These are phyloP conservation scores for Drosophila tani DNA, from an alignment of 1,140 invertebrate species.

Conservation along the genomic window DNA sequence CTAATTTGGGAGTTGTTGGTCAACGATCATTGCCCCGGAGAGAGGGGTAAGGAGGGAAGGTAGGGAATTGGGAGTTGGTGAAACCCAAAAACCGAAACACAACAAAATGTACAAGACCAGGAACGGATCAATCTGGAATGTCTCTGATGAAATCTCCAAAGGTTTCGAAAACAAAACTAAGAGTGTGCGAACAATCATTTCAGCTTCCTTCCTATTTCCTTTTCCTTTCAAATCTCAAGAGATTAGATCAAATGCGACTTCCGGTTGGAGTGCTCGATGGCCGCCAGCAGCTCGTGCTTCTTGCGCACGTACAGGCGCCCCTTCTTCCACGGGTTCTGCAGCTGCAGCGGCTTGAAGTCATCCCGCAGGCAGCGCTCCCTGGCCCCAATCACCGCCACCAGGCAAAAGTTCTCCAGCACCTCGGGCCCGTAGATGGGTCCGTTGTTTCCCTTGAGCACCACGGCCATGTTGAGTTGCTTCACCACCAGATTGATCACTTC, in stretches of 20 bases:
- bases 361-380: conserved; percentile 95
- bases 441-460: conserved; percentile 90
- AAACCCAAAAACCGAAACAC: conserved; percentile 36
- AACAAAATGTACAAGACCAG: conserved; percentile 38
- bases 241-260: conserved; percentile 86
- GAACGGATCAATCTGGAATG: conserved; percentile 3
- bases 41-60: conserved; percentile 10
- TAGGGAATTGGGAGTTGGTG: conserved; percentile 12
- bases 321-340: conserved; percentile 98
- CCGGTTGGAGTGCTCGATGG: conserved; percentile 93
- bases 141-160: conserved; percentile 8
- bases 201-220: background rate
- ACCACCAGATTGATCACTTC: conserved; percentile 98
- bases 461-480: conserved; percentile 97
- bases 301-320: conserved; percentile 95
- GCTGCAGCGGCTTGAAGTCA: conserved; percentile 95
- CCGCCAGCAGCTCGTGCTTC: conserved; percentile 94
- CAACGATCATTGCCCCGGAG: conserved; percentile 57
- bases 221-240: background rate
- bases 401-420: conserved; percentile 93
- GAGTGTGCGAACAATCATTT: conserved; percentile 2
- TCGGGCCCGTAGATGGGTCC: conserved; percentile 94
- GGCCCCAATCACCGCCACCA: conserved; percentile 97
- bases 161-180: conserved; percentile 3
- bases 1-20: conserved; percentile 81